These are phyloP conservation scores for Drosophila novamexicana DNA, from an alignment of 1,140 invertebrate genomes.

Conservation along the genomic window DNA sequence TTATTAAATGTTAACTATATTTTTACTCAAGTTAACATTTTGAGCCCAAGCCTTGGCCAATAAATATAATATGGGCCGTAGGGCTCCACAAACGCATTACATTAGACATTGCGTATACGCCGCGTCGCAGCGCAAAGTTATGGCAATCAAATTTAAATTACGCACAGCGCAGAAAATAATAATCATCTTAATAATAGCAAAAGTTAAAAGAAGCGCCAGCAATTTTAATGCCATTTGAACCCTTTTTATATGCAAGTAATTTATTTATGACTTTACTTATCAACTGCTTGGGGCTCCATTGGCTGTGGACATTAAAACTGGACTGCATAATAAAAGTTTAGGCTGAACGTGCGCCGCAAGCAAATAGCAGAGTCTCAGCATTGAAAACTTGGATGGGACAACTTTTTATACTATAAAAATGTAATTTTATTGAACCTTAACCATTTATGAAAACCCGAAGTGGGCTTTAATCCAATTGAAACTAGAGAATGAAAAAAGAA, in stretches of 20 bases:
- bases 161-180: slow-evolving; percentile 21
- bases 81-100: slow-evolving; percentile 26
- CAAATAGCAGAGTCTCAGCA: slow-evolving; percentile 29
- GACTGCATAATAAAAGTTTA: slow-evolving; percentile 77
- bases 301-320: slow-evolving; percentile 67
- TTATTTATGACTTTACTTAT: slow-evolving; percentile 62
- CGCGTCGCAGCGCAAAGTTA: slow-evolving; percentile 21
- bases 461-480: slow-evolving; percentile 29
- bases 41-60: slow-evolving; percentile 4
- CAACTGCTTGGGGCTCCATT: slow-evolving; percentile 25
- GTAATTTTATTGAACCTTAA: slow-evolving; percentile 13
- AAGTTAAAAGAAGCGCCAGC: slow-evolving; percentile 54
- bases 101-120: slow-evolving; percentile 46
- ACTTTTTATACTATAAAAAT: slow-evolving; percentile 14
- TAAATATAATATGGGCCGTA: slow-evolving; percentile 24
- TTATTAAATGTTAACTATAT: no score
- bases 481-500: background rate
- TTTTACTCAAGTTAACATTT: background rate
- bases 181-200: slow-evolving; percentile 60
- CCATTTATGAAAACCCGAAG: slow-evolving; percentile 22
- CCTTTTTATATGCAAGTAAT: slow-evolving; percentile 58
- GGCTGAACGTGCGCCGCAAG: slow-evolving; percentile 62
- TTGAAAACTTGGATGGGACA: slow-evolving; percentile 3
- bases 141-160: slow-evolving; percentile 48
- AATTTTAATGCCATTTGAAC: slow-evolving; percentile 55